Conservation (phyloP, 2,113 vertebrate genomes). For the Ceyx cyanopectus region DNA sequence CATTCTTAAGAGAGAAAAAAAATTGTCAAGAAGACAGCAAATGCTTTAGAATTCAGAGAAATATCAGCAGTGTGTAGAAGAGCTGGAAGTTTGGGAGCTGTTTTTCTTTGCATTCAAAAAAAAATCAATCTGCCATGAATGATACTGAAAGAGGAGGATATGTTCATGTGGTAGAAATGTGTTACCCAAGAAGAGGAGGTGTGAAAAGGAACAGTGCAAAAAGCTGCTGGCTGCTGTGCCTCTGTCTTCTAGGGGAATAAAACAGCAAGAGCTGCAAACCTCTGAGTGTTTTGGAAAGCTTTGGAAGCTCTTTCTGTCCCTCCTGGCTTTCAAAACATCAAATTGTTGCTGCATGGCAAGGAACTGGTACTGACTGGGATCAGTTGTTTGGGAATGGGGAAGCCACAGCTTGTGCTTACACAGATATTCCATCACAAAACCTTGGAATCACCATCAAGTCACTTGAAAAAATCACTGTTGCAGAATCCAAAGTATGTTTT, state of each 20-base stretch:
- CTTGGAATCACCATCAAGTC: background rate
- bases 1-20: background rate
- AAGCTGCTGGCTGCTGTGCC: background rate
- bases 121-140: slow-evolving; percentile 24
- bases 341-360: background rate
- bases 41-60: background rate
- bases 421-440: background rate
- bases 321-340: background rate
- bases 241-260: background rate
- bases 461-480: background rate
- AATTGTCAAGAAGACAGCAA: background rate
- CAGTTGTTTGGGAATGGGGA: background rate
- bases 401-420: background rate
- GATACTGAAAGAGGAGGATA: background rate
- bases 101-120: slow-evolving; percentile 30
- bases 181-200: slow-evolving; percentile 43
- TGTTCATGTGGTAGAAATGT: slow-evolving; percentile 34
- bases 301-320: background rate
- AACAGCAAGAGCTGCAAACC: background rate
- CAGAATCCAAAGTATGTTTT: background rate
- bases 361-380: background rate
- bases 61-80: background rate
- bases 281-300: background rate
- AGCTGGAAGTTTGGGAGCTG: background rate
- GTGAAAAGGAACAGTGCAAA: slow-evolving; percentile 40